Base-by-base conservation (phyloP, 2,888 invertebrate species). In the Eilema depressum region DNA sequence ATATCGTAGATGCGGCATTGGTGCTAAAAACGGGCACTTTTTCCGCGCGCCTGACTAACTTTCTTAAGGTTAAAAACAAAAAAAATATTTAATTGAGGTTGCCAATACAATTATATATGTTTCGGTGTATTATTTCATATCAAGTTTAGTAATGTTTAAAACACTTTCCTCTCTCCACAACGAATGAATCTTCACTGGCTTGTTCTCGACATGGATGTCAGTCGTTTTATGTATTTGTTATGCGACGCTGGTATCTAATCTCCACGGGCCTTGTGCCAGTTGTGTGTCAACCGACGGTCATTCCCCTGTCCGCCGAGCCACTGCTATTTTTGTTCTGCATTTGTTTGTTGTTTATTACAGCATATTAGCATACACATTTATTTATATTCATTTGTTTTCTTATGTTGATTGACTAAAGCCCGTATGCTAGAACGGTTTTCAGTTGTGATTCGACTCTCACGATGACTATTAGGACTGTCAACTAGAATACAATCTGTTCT, bases 271-370 rank as follows among this genome's bases (percentile, higher is more conserved):
- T 95, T 95, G 95, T 92, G 94, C 94, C 88, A 89, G 90, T 93
- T 93, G 91, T 93, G 90, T 95, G 95, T 94, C 95, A 94, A 92
- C 88, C 88, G 87, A 84, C 94, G 95, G 95, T 95, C 94, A 91
- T 93, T 95, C 92, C 87, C 92, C 94, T 88, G 88, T 83, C 86
- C 87, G 89, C 80, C 82, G 88, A 69, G 80, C 84, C 86, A 87
- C 83, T 82, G 88, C 95, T 95, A 95, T 95, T 94, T 94, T 93
- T 93, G 92, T 88, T 74, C 86, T 82, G 76, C 87, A 89, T 88
- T 92, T 93, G 92, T 93, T 91, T 92, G 91, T 92, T 93, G 91
- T 92, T 93, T 93, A 92, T 90, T 92, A 88, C 82, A 80, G 83
- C 78, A 83, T 37, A 33, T n/a, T 53, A 53, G 47, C 79, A 81